Base-by-base conservation (phyloP, 1,140 invertebrate genomes). In the Parapsyche elsis region DNA sequence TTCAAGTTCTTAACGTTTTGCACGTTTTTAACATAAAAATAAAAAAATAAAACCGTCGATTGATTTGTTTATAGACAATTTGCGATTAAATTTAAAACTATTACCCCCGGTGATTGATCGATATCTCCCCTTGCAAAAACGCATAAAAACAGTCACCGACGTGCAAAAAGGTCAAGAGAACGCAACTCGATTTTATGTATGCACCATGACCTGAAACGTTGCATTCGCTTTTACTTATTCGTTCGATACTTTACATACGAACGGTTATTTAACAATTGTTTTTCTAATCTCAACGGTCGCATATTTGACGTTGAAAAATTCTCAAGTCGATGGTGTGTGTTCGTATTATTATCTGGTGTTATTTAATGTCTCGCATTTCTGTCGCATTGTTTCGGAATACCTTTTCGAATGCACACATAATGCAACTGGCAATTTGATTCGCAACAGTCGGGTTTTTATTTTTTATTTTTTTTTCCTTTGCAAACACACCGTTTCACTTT, bases 121-220 rank as follows among this genome's bases (percentile, higher is more conserved):
- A 67, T 67, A 67, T 67, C 19, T 14, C 24, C 24, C 21, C 12
- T 10, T 67, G 64, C 23, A 23, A 14, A 61, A 67, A 67, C 64
- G 64, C 24, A 67, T 26, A 67, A 67, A n/a, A 67, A 67, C 64
- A 67, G 64, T 67, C 64, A 12, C 64, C 23, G 21, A 9, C 64
- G 12, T 5, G 21, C 64, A 26, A 67, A n/a, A 67, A 67, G 64
- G 64, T 67, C 64, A 67, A 67, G 64, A 67, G 64, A 67, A 67
- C 24, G 64, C 26, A 67, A 26, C 0, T 1, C 59, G 16, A 23
- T 19, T 67, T 26, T 67, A 67, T 67, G 14, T n/a, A 26, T 67
- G 64, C 64, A 67, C 64, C 64, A 67, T 67, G 64, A 67, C 64
- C 64, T 67, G 64, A 67, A 67, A 67, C n/a, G 21, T 30, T 19